A percentile compares a stretch with the other conserved stretches of the same genome.
These are phyloP conservation scores for Cheilosia variabilis DNA, from an alignment of 2,888 invertebrate genomes.

Conservation along the genomic window DNA sequence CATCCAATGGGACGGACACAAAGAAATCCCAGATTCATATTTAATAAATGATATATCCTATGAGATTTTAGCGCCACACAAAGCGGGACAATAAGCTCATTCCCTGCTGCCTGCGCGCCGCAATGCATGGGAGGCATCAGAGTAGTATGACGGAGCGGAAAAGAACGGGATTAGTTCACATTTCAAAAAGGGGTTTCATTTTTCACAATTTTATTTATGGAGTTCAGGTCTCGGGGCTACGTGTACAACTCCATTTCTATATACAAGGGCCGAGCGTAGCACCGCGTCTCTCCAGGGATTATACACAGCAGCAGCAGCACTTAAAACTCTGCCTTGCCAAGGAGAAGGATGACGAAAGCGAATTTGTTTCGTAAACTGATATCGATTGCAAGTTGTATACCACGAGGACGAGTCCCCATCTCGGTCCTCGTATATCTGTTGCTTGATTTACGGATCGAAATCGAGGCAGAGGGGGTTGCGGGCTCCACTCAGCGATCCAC, in stretches of 20 bases:
- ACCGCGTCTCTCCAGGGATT: slow-evolving; percentile 62
- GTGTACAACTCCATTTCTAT: slow-evolving; percentile 56
- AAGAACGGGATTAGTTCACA: slow-evolving; percentile 69
- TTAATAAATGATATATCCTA: slow-evolving; percentile 75
- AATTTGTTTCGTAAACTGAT: slow-evolving; percentile 64
- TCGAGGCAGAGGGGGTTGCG: slow-evolving; percentile 7
- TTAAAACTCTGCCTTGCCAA: slow-evolving; percentile 32
- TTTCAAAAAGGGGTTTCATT: slow-evolving; percentile 70
- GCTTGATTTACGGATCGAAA: slow-evolving; percentile 47
- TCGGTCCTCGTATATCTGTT: slow-evolving; percentile 17
- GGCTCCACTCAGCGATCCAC: slow-evolving; percentile 2
- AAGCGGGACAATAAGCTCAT: slow-evolving; percentile 64
- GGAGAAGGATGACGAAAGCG: slow-evolving; percentile 32
- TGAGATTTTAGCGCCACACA: slow-evolving; percentile 72
- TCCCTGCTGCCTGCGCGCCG: background rate
- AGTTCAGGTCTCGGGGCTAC: slow-evolving; percentile 63
- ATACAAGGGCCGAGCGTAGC: slow-evolving; percentile 19
- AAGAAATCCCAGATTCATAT: slow-evolving; percentile 73
- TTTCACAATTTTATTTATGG: slow-evolving; percentile 74
- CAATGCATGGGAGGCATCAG: slow-evolving; percentile 4
- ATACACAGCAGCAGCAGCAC: slow-evolving; percentile 39
- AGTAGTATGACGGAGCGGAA: slow-evolving; percentile 11
- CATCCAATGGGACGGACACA: slow-evolving; percentile 67
- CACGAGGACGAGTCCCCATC: background rate
- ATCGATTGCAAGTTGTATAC: slow-evolving; percentile 59